Conservation (phyloP, 1,140 invertebrate species). For the Caenorhabditis elegans region WBcel235 BX284606.5:13392501-13393000, state of each 20-base stretch:
- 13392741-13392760: no score
- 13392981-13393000: not conserved
- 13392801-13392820: not conserved
- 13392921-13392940: not conserved
- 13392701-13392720: not conserved
- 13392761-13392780: not conserved
- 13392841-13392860: not conserved
- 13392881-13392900: not conserved
- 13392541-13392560: not conserved
- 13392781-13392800: not conserved
- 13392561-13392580: constrained; percentile 12
- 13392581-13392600: not conserved
- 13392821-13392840: not conserved
- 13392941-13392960: not conserved
- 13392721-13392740: no score
- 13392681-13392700: not conserved
- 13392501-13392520: not conserved
- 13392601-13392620: not conserved
- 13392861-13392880: constrained; percentile 10
- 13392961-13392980: constrained; percentile 8
- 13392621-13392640: not conserved
- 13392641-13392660: not conserved
- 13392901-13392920: not conserved
- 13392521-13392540: not conserved
- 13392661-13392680: not conserved